phyloP scores from a whole-genome alignment of 2,113 vertebrate genomes.

The Ornithorhynchus anatinus region DNA sequence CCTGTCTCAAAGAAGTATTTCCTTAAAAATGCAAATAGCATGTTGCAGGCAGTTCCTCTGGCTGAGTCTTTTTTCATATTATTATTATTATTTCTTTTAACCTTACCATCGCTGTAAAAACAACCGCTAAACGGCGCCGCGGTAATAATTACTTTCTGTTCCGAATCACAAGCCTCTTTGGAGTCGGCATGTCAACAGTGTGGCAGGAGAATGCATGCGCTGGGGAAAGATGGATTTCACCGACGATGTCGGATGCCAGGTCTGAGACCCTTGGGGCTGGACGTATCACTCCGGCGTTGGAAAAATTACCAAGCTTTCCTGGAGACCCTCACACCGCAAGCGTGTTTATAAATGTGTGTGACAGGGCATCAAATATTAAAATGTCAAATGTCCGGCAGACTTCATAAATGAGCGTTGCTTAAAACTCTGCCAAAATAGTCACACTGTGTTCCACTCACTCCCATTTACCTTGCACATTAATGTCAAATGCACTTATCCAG shows the following conservation, averaged over 20 bases:
- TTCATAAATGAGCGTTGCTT: too few relatives aligned
- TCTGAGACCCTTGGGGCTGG: neutral
- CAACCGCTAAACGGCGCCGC: constrained; percentile 61
- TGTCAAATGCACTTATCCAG: too few relatives aligned
- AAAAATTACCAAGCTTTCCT: neutral
- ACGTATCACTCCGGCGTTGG: neutral
- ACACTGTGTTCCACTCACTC: too few relatives aligned
- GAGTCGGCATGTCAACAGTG: constrained; percentile 23
- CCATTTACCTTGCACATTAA: too few relatives aligned
- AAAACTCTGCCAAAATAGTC: too few relatives aligned
- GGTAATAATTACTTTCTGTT: constrained; percentile 64
- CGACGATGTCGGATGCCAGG: neutral
- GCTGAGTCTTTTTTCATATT: constrained; percentile 66
- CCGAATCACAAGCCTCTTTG: constrained; percentile 30
- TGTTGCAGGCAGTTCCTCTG: constrained; percentile 64
- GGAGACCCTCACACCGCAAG: neutral
- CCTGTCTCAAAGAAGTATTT: constrained; percentile 77
- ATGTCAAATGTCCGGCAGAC: neutral
- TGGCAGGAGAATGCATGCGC: constrained; percentile 23
- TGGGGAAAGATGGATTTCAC: neutral
- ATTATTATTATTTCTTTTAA: constrained; percentile 76
- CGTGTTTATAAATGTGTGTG: neutral
- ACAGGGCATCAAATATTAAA: neutral
- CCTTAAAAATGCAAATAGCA: constrained; percentile 86
- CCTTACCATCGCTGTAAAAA: constrained; percentile 63